A percentile compares a stretch with the other conserved stretches of the same genome.
phyloP scores from a whole-genome alignment of 2,113 vertebrate genomes.

The Cariama cristata region DNA sequence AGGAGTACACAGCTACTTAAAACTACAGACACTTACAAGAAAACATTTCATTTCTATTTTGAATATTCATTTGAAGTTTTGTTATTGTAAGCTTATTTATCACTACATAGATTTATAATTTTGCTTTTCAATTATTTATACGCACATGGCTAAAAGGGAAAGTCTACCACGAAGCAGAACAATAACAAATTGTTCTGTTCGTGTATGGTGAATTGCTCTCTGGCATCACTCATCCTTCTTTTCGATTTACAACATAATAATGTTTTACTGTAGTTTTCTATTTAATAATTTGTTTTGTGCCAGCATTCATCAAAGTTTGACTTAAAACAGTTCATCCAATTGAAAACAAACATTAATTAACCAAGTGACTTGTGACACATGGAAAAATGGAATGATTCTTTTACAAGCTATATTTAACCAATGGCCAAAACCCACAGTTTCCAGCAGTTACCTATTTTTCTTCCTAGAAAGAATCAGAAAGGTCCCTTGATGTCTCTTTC shows the following conservation, averaged over 20 bases:
- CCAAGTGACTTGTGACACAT: background rate
- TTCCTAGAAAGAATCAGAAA: background rate
- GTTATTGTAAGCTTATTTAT: background rate
- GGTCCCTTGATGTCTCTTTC: background rate
- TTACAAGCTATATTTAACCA: slow-evolving; percentile 13
- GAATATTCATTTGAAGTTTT: background rate
- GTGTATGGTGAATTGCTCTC: background rate
- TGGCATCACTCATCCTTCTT: slow-evolving; percentile 14
- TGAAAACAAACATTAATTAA: slow-evolving; percentile 29
- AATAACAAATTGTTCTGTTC: slow-evolving; percentile 5
- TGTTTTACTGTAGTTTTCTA: slow-evolving; percentile 19
- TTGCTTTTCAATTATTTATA: background rate
- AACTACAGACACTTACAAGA: background rate
- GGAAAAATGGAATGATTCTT: background rate
- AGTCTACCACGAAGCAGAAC: background rate
- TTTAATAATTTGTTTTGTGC: background rate
- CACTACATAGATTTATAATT: background rate
- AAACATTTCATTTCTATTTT: background rate
- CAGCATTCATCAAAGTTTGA: slow-evolving; percentile 16
- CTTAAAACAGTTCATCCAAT: slow-evolving; percentile 5
- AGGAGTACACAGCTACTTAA: background rate
- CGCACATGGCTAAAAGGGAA: background rate
- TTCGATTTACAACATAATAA: background rate
- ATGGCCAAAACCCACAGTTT: background rate
- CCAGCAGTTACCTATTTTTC: background rate